Conservation (phyloP, 92 coral and sea anemone species). For the Actinostola sp. region DNA sequence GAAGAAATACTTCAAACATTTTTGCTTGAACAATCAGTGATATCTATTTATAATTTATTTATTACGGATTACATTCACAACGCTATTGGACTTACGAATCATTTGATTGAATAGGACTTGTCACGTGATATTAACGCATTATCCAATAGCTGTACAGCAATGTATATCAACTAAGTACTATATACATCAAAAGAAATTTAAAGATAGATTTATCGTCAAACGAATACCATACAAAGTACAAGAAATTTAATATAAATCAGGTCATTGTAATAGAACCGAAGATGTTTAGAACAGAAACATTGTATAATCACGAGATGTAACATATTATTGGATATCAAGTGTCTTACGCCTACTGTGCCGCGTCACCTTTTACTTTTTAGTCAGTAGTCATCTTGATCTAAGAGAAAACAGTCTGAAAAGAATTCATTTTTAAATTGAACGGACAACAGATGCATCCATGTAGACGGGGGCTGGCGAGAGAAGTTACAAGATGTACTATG, state of each 20-base stretch:
- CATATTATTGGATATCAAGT: no score
- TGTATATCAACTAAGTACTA: not conserved
- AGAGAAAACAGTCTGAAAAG: no score
- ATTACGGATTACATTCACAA: not conserved
- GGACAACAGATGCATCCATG: no score
- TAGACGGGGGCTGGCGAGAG: no score
- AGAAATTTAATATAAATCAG: not conserved
- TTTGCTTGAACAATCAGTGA: slow-evolving; percentile 9
- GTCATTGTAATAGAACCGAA: no score
- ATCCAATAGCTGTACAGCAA: not conserved
- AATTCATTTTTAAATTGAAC: no score
- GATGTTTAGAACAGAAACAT: no score
- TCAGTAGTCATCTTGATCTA: no score
- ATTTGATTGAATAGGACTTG: not conserved
- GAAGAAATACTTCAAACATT: slow-evolving; percentile 22
- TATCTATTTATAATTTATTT: slow-evolving; percentile 3
- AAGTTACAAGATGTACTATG: no score
- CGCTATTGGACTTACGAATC: not conserved
- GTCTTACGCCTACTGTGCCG: no score
- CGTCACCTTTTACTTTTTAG: no score
- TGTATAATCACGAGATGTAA: no score
- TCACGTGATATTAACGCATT: not conserved
- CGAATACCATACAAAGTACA: not conserved
- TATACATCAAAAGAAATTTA: not conserved
- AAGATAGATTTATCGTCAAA: not conserved